phyloP scores from a whole-genome alignment of 1,140 invertebrate genomes.

The Limonius californicus region DNA sequence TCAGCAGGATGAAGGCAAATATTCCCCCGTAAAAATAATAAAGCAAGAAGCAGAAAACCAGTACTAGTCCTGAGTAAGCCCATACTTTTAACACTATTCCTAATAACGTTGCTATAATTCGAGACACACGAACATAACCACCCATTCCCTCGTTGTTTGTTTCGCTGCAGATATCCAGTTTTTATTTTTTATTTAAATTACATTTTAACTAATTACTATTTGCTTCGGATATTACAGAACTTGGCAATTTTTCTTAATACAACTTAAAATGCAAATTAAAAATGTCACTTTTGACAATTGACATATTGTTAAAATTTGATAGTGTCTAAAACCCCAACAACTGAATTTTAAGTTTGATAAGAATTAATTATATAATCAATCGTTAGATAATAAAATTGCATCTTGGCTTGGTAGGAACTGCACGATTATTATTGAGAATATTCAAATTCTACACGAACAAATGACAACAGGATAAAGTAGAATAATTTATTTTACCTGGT shows the following conservation, averaged over 20 bases:
- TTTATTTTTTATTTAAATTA: not conserved
- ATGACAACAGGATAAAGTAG: too few relatives aligned
- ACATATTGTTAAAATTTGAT: too few relatives aligned
- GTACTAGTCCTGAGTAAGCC: slow-evolving; percentile 52
- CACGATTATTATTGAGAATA: too few relatives aligned
- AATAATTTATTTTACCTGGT: too few relatives aligned
- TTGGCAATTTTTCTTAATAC: not conserved
- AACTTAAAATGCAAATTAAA: not conserved
- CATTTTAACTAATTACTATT: not conserved
- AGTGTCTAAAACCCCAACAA: too few relatives aligned
- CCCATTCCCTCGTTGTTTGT: slow-evolving; percentile 48
- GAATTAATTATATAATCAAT: too few relatives aligned
- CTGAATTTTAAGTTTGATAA: too few relatives aligned
- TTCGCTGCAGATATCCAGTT: not conserved
- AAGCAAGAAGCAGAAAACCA: slow-evolving; percentile 66
- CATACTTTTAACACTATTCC: slow-evolving; percentile 43
- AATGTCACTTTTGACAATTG: too few relatives aligned
- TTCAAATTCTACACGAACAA: too few relatives aligned
- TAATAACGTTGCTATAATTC: slow-evolving; percentile 36
- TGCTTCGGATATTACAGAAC: not conserved
- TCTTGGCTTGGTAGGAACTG: too few relatives aligned
- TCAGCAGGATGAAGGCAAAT: slow-evolving; percentile 64
- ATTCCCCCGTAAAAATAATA: slow-evolving; percentile 80
- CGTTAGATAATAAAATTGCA: too few relatives aligned
- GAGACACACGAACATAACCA: slow-evolving; percentile 40